phyloP scores from a whole-genome alignment of 2,113 vertebrate species.

The Mustelus asterias region DNA sequence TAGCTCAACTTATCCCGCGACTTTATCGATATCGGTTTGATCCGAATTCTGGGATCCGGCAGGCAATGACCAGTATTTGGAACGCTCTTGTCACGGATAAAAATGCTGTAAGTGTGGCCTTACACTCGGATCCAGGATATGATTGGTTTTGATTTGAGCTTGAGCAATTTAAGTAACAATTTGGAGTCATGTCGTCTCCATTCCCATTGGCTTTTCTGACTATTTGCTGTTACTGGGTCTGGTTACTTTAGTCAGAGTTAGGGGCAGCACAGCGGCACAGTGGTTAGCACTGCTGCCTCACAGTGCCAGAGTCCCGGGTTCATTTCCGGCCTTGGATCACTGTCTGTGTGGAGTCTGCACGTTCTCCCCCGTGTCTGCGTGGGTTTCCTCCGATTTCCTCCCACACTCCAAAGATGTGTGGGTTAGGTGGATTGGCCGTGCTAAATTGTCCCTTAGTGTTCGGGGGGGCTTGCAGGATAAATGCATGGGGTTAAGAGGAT shows the following conservation, averaged over 20 bases:
- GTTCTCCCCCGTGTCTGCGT: too few relatives aligned
- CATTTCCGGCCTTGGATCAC: too few relatives aligned
- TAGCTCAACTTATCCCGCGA: constrained; percentile 85
- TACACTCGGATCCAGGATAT: not conserved
- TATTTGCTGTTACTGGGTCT: not conserved
- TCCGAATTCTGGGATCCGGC: constrained; percentile 86
- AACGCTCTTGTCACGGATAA: constrained; percentile 91
- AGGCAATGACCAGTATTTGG: constrained; percentile 98
- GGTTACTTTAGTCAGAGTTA: not conserved
- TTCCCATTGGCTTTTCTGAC: not conserved
- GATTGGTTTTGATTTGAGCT: not conserved
- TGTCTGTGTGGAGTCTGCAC: too few relatives aligned
- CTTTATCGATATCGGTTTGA: constrained; percentile 98
- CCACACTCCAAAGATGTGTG: too few relatives aligned
- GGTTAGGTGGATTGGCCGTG: too few relatives aligned
- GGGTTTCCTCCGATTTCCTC: too few relatives aligned
- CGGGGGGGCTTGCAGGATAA: too few relatives aligned
- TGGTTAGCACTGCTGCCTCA: too few relatives aligned
- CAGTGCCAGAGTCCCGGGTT: too few relatives aligned
- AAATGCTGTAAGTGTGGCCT: constrained; percentile 59
- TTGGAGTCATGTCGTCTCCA: not conserved
- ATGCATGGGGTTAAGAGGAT: too few relatives aligned
- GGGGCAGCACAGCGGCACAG: not conserved
- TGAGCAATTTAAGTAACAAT: not conserved
- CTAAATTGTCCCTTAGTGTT: too few relatives aligned